phyloP scores from a whole-genome alignment of 1,140 invertebrate genomes.

The Microplitis demolitor region DNA sequence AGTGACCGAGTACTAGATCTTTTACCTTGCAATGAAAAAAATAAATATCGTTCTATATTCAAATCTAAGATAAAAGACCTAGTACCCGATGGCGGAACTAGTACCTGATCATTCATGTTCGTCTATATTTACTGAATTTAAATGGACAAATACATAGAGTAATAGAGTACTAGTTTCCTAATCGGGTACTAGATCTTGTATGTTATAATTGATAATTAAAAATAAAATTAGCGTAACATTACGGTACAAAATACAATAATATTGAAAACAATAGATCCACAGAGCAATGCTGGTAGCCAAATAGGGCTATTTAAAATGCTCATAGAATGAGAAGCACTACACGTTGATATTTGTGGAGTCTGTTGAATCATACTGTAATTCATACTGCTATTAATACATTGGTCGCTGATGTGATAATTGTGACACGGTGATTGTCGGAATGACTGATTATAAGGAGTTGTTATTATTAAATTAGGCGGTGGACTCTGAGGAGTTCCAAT shows the following conservation, averaged over 20 bases:
- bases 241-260: constrained; percentile 49
- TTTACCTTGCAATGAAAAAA: too few species aligned
- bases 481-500: constrained; percentile 8
- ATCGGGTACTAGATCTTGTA: too few species aligned
- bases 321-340: constrained; percentile 21
- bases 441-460: constrained; percentile 4
- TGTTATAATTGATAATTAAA: neutral
- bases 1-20: too few species aligned
- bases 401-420: constrained; percentile 25
- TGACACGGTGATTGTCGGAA: constrained; percentile 17
- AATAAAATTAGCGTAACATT: constrained; percentile 40
- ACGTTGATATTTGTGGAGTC: constrained; percentile 16
- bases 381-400: constrained; percentile 17
- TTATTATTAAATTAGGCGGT: constrained; percentile 7
- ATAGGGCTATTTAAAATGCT: constrained; percentile 43
- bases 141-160: too few species aligned
- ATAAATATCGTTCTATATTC: too few species aligned
- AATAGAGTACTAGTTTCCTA: too few species aligned
- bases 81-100: too few species aligned
- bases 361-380: constrained; percentile 17
- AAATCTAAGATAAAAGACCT: too few species aligned
- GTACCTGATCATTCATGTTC: too few species aligned
- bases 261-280: constrained; percentile 52
- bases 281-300: constrained; percentile 50
- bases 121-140: too few species aligned